Percentiles rank a stretch among this genome's conserved stretches.
phyloP scores from a whole-genome alignment of 2,888 invertebrate species.

The Atethmia centrago region DNA sequence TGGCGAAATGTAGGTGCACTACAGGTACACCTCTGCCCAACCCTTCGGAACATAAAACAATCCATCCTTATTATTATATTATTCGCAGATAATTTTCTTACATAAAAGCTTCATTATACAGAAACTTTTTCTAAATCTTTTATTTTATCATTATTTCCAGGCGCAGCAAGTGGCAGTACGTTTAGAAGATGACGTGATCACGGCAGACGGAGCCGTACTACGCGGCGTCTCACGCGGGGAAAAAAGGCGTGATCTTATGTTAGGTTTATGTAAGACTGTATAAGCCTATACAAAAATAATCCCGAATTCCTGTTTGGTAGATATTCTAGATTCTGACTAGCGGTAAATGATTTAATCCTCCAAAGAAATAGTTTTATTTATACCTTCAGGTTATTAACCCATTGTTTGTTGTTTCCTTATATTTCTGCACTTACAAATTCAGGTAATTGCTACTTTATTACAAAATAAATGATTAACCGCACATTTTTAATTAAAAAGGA shows the following conservation, averaged over 20 bases:
- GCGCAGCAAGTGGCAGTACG: conserved; percentile 98
- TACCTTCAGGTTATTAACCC: not conserved
- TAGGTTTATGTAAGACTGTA: not conserved
- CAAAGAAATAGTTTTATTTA: not conserved
- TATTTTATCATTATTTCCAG: conserved; percentile 83
- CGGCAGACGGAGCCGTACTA: conserved; percentile 97
- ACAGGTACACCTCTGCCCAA: no score
- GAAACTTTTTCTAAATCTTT: no score
- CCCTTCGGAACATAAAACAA: no score
- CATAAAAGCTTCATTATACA: no score
- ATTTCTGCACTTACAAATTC: conserved; percentile 52
- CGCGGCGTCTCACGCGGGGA: conserved; percentile 92
- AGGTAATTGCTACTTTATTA: conserved; percentile 44
- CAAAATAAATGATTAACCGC: conserved; percentile 49
- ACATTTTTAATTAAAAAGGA: conserved; percentile 54
- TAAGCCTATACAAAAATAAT: no score
- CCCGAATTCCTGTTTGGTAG: not conserved
- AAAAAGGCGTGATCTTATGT: no score
- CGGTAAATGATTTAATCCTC: not conserved
- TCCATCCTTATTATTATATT: no score
- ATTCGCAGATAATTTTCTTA: no score
- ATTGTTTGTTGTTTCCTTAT: conserved; percentile 50
- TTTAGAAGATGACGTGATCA: conserved; percentile 99
- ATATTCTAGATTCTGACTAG: not conserved
- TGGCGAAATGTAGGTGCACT: no score